Evolutionary conservation across 2,113 vertebrate species (phyloP).

Genomic region (Australoheros scitulus): DNA sequence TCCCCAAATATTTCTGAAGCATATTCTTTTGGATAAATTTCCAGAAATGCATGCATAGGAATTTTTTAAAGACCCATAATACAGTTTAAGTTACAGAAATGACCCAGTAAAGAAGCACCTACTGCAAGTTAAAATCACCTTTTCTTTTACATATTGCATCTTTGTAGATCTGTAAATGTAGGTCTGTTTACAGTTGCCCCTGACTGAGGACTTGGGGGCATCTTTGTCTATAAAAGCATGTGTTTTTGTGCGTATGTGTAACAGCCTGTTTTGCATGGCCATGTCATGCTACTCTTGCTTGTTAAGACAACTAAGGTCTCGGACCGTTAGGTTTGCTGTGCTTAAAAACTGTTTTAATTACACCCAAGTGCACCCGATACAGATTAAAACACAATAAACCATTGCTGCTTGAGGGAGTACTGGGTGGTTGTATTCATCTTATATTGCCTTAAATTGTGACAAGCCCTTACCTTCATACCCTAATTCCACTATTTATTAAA

Average conservation of each 20-base stretch:
- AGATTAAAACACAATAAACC: conserved; percentile 9
- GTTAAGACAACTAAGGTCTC: conserved; percentile 12
- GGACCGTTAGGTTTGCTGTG: background rate
- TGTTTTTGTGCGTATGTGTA: conserved; percentile 5
- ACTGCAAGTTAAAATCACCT: background rate
- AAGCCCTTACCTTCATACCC: background rate
- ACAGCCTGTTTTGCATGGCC: conserved; percentile 65
- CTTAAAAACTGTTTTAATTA: conserved; percentile 16
- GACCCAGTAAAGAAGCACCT: background rate
- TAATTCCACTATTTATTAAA: background rate
- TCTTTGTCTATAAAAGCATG: background rate
- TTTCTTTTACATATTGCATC: background rate
- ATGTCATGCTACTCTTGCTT: conserved; percentile 48
- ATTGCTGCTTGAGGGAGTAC: background rate
- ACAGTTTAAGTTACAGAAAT: background rate
- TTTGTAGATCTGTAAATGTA: background rate
- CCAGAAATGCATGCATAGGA: background rate
- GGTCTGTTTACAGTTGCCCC: background rate
- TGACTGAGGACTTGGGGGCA: background rate
- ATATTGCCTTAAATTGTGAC: conserved; percentile 6
- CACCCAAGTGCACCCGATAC: background rate
- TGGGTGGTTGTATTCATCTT: background rate
- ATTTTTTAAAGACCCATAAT: background rate
- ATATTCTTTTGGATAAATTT: too few relatives aligned
- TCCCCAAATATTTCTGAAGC: background rate